phyloP scores from a whole-genome alignment of 2,113 vertebrate species.

The Pedetes capensis region DNA sequence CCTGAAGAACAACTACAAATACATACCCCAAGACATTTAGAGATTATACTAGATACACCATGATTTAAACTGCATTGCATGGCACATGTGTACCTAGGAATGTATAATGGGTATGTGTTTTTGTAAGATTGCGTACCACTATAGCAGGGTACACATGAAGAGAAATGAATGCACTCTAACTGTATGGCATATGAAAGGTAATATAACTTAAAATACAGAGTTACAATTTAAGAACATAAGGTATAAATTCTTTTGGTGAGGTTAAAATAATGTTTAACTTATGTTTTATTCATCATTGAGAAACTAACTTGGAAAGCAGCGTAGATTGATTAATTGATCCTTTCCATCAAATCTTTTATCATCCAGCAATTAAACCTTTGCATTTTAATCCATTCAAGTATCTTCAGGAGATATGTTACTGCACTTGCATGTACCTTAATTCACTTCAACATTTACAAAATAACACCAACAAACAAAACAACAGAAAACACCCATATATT shows the following conservation, averaged over 20 bases:
- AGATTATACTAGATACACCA: constrained; percentile 1
- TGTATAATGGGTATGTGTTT: background rate
- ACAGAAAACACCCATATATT: constrained; percentile 82
- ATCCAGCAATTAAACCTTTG: constrained; percentile 76
- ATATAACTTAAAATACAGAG: constrained; percentile 57
- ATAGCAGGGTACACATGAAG: background rate
- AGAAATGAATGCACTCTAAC: constrained; percentile 51
- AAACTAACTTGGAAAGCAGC: constrained; percentile 79
- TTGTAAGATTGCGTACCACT: background rate
- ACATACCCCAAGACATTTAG: constrained; percentile 24
- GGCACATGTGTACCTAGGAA: background rate
- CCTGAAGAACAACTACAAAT: background rate
- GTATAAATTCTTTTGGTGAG: constrained; percentile 48
- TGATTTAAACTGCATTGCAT: background rate
- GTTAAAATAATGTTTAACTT: constrained; percentile 61
- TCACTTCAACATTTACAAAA: constrained; percentile 83
- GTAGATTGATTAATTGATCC: constrained; percentile 72
- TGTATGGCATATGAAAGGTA: constrained; percentile 38
- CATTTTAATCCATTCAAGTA: constrained; percentile 87
- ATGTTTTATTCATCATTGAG: constrained; percentile 47
- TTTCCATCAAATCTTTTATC: constrained; percentile 73
- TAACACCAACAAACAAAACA: constrained; percentile 82
- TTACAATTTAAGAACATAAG: constrained; percentile 41
- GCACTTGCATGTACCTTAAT: constrained; percentile 83
- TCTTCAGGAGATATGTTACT: constrained; percentile 89